Evolutionary conservation across 2,797 vertebrate genomes (phyloP).

Genomic region (Pteropus rufus): DNA sequence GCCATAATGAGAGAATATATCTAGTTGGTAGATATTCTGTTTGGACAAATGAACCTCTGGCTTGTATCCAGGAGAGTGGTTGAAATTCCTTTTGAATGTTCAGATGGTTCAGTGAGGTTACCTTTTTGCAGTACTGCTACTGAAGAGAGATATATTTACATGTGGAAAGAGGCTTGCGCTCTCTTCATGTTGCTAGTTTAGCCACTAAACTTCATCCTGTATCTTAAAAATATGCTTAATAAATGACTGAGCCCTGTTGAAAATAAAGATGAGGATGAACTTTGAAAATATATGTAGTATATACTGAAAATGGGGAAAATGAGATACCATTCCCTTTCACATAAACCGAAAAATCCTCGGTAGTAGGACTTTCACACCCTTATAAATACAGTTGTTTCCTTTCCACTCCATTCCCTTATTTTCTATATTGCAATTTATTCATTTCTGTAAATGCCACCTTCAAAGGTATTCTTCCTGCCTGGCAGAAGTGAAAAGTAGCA

Average conservation of each 20-base stretch:
- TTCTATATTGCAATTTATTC: neutral
- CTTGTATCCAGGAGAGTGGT: slow-evolving; percentile 94
- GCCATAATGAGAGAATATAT: slow-evolving; percentile 94
- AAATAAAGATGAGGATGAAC: slow-evolving; percentile 40
- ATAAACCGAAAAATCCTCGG: neutral
- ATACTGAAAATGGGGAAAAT: neutral
- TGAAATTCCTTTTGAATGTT: slow-evolving; percentile 72
- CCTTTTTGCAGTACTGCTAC: slow-evolving; percentile 56
- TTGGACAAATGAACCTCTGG: slow-evolving; percentile 96
- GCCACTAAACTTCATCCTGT: neutral
- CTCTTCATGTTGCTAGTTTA: neutral
- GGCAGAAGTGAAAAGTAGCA: neutral
- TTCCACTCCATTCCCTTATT: neutral
- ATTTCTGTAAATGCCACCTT: neutral
- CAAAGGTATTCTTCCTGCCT: neutral
- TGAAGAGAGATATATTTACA: slow-evolving; percentile 55
- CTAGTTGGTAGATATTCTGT: slow-evolving; percentile 96
- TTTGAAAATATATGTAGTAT: slow-evolving; percentile 12
- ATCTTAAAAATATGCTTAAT: neutral
- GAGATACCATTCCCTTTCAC: neutral
- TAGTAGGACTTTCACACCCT: neutral
- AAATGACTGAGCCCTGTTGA: neutral
- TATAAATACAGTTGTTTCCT: neutral
- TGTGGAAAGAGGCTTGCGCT: slow-evolving; percentile 50
- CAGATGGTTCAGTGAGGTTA: slow-evolving; percentile 63